Evolutionary conservation across 2,888 invertebrate species (phyloP).

Genomic region (Rhamphomyia laevipes): DNA sequence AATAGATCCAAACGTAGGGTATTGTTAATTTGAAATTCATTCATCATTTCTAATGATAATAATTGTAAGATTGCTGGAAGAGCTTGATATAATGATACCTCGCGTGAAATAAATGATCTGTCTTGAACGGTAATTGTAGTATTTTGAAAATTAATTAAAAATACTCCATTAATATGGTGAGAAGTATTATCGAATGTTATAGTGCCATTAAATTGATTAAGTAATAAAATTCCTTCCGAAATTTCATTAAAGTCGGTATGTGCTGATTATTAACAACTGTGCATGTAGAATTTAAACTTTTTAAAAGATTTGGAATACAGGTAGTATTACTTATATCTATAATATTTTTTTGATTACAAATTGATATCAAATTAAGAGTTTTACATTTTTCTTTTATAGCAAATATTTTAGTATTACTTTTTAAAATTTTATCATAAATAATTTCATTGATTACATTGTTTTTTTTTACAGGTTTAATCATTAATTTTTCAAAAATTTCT

Average conservation of each 20-base stretch:
- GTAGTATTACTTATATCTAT: conserved; percentile 10
- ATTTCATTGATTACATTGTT: conserved; percentile 9
- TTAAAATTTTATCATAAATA: conserved; percentile 5
- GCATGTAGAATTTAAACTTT: conserved; percentile 10
- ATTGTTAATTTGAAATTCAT: conserved; percentile 8
- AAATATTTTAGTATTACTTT: conserved; percentile 8
- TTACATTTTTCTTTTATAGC: conserved; percentile 8
- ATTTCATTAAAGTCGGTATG: conserved; percentile 11
- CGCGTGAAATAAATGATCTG: conserved; percentile 5
- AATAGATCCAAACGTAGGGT: conserved; percentile 5
- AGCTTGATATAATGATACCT: conserved; percentile 6
- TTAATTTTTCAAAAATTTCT: conserved; percentile 7
- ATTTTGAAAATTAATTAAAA: conserved; percentile 10
- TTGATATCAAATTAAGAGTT: conserved; percentile 7
- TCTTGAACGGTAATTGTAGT: conserved; percentile 7
- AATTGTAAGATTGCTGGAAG: conserved; percentile 8
- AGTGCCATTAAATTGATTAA: conserved; percentile 12
- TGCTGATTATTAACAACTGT: conserved; percentile 11
- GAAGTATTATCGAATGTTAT: conserved; percentile 2
- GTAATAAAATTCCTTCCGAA: conserved; percentile 9
- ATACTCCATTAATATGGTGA: conserved; percentile 6
- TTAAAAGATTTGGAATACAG: conserved; percentile 13
- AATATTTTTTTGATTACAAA: conserved; percentile 10
- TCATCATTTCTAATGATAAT: conserved; percentile 9
- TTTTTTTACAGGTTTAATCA: conserved; percentile 11